These are phyloP conservation scores for Chionoecetes opilio DNA, from an alignment of 1,140 invertebrate species.

Conservation along the genomic window DNA sequence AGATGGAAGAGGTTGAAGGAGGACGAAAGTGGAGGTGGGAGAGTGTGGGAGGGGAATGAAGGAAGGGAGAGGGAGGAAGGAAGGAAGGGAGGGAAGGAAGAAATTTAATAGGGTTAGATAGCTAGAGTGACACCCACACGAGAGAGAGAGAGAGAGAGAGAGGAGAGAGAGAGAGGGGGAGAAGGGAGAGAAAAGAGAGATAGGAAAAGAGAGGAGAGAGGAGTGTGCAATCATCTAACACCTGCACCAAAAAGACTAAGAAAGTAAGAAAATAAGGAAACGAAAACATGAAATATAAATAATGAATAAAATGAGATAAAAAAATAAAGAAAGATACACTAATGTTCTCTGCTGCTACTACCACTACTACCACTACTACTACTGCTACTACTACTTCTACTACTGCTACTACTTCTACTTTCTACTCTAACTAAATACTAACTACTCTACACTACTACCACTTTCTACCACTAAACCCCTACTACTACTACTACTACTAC, in stretches of 20 bases:
- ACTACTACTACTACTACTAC: constrained; percentile 11
- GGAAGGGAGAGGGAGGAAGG: too few species aligned
- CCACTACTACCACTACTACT: background rate
- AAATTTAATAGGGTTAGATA: background rate
- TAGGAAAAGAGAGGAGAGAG: background rate
- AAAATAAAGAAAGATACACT: too few species aligned
- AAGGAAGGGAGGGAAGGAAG: background rate
- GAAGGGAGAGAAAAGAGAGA: background rate
- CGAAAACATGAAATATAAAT: too few species aligned
- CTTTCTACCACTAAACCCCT: too few species aligned
- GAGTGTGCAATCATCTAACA: background rate
- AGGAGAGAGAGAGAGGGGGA: background rate
- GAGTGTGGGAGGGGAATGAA: too few species aligned
- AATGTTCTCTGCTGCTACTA: background rate
- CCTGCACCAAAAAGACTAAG: too few species aligned
- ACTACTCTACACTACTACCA: too few species aligned
- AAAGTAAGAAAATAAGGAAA: too few species aligned
- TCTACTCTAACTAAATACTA: too few species aligned
- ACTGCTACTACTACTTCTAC: background rate
- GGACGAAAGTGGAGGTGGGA: too few species aligned
- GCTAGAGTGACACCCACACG: background rate
- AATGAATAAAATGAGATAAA: too few species aligned
- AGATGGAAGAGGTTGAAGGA: too few species aligned
- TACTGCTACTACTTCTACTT: background rate
- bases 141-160: background rate